These are phyloP conservation scores for Chelidonichthys spinosus DNA, from an alignment of 2,797 vertebrate species.

Conservation along the genomic window DNA sequence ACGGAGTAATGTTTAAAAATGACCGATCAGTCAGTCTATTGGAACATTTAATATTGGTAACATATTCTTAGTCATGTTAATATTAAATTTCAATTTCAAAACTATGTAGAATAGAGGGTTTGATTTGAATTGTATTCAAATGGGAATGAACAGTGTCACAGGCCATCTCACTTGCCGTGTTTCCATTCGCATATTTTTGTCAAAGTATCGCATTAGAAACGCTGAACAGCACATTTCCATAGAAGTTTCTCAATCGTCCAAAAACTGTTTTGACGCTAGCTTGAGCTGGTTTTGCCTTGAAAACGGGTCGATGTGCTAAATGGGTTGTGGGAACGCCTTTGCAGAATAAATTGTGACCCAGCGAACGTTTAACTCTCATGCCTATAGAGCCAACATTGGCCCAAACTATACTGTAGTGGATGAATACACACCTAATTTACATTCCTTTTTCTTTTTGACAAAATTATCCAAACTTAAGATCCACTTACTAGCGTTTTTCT, in stretches of 20 bases:
- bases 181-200: neutral
- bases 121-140: neutral
- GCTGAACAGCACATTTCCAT: accelerated
- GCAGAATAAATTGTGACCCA: too few species aligned
- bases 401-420: neutral
- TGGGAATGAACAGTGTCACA: neutral
- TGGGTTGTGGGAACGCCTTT: neutral
- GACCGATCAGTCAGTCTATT: neutral
- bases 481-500: neutral
- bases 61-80: neutral
- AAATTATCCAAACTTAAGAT: neutral
- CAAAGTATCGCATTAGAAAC: neutral
- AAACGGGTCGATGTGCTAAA: neutral
- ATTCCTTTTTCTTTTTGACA: neutral
- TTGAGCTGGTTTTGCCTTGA: too few species aligned
- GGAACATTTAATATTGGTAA: neutral
- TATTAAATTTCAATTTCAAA: neutral
- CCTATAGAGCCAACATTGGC: too few species aligned
- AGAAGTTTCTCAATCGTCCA: neutral
- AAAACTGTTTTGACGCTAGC: too few species aligned
- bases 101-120: neutral
- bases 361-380: neutral
- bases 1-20: slow-evolving; percentile 3
- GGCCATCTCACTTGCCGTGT: neutral
- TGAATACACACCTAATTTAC: neutral